phyloP scores from a whole-genome alignment of 2,888 invertebrate species.

The Dorcus parallelipipedus region DNA sequence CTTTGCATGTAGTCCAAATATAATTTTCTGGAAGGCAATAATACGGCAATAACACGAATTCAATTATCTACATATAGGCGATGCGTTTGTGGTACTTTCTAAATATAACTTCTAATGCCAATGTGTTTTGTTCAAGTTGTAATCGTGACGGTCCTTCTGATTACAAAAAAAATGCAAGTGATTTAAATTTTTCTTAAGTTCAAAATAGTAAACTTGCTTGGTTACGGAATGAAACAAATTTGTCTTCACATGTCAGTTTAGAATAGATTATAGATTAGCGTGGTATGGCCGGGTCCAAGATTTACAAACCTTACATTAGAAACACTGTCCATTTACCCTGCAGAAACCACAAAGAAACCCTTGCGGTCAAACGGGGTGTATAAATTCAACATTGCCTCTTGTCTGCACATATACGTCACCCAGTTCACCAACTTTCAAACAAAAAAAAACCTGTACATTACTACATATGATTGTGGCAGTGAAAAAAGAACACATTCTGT shows the following conservation, averaged over 20 bases:
- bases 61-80: no score
- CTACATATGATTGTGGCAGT: no score
- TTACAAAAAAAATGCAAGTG: no score
- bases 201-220: no score
- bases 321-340: conserved; percentile 1
- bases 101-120: no score
- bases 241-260: not conserved
- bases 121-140: no score
- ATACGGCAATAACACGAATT: no score
- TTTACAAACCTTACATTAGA: conserved; percentile 2
- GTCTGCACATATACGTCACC: not conserved
- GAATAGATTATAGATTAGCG: not conserved
- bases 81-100: no score
- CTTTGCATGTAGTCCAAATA: no score
- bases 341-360: not conserved
- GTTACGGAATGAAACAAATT: not conserved
- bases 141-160: no score
- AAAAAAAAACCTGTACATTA: not conserved
- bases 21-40: no score
- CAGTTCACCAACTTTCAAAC: not conserved
- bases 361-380: not conserved
- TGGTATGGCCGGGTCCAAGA: not conserved
- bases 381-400: not conserved
- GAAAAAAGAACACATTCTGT: no score
- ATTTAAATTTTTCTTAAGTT: not conserved